Evolutionary conservation across 2,113 vertebrate genomes (phyloP).

Genomic region (Xiphias gladius): DNA sequence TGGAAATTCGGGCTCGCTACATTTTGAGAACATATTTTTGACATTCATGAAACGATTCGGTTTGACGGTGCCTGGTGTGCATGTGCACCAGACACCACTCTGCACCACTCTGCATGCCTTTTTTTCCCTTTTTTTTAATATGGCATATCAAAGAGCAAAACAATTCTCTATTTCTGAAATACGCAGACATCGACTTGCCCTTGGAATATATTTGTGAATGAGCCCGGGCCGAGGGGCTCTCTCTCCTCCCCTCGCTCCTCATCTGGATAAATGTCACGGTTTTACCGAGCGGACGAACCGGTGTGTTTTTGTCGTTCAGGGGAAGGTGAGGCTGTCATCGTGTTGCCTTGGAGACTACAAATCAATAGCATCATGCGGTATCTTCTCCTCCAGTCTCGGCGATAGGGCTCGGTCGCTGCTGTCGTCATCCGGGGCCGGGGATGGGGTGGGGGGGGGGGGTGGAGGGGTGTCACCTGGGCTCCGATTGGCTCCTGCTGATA

Average conservation of each 20-base stretch:
- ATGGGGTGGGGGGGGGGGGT: not conserved
- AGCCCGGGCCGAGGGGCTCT: conserved; percentile 12
- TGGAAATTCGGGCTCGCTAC: not conserved
- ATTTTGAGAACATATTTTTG: not conserved
- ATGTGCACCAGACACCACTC: too few species aligned
- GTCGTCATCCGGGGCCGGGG: conserved; percentile 67
- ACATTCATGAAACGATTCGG: not conserved
- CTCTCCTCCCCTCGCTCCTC: conserved; percentile 20
- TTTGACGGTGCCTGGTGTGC: not conserved
- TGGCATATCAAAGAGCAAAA: not conserved
- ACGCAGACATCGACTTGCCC: conserved; percentile 62
- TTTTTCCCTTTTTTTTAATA: not conserved
- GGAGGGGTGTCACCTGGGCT: conserved; percentile 27
- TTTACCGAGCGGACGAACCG: conserved; percentile 40
- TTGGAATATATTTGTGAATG: conserved; percentile 78
- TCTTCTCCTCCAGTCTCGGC: conserved; percentile 59
- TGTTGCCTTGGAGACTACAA: conserved; percentile 77
- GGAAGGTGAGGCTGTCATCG: conserved; percentile 52
- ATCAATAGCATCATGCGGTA: conserved; percentile 71
- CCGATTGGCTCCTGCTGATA: conserved; percentile 73
- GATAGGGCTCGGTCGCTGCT: conserved; percentile 53
- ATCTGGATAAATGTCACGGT: conserved; percentile 68
- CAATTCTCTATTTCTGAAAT: conserved; percentile 51
- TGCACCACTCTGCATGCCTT: not conserved
- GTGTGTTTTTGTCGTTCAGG: conserved; percentile 59